A percentile compares a stretch with the other conserved stretches of the same genome.
phyloP scores from a whole-genome alignment of 2,113 vertebrate genomes.

The Xyrauchen texanus region DNA sequence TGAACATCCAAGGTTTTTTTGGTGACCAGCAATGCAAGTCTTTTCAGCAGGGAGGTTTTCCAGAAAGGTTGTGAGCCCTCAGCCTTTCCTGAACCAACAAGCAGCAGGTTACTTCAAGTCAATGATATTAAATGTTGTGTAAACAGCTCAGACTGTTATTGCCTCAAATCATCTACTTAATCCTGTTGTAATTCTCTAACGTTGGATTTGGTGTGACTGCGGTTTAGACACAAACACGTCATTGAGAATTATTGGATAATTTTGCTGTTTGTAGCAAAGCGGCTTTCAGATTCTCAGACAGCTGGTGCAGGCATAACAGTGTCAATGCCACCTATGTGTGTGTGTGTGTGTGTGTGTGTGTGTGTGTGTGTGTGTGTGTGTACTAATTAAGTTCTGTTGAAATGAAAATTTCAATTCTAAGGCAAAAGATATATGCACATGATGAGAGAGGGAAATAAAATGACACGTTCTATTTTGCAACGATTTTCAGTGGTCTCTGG shows the following conservation, averaged over 20 bases:
- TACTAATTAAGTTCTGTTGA: background rate
- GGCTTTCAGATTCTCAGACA: conserved; percentile 60
- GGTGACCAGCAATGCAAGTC: background rate
- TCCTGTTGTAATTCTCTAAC: conserved; percentile 59
- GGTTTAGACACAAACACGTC: conserved; percentile 61
- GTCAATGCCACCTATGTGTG: background rate
- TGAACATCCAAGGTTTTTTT: background rate
- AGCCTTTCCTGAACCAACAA: background rate
- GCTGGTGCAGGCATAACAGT: background rate
- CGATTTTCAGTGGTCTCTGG: conserved; percentile 59
- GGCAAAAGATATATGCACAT: too few relatives aligned
- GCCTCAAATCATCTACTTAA: conserved; percentile 55
- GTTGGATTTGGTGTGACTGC: conserved; percentile 61
- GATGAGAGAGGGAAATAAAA: background rate
- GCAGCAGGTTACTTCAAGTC: conserved; percentile 52
- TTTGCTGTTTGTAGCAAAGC: conserved; percentile 58
- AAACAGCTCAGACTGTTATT: conserved; percentile 65
- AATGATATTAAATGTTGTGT: conserved; percentile 64
- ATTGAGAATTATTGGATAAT: conserved; percentile 55
- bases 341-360: background rate
- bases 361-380: background rate
- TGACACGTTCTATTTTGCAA: conserved; percentile 20
- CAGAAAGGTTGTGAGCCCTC: background rate
- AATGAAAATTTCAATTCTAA: background rate
- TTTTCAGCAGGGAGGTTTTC: background rate